A percentile compares a stretch with the other conserved stretches of the same genome.
These are phyloP conservation scores for Melanaphis sacchari DNA, from an alignment of 1,140 invertebrate species.

Conservation along the genomic window DNA sequence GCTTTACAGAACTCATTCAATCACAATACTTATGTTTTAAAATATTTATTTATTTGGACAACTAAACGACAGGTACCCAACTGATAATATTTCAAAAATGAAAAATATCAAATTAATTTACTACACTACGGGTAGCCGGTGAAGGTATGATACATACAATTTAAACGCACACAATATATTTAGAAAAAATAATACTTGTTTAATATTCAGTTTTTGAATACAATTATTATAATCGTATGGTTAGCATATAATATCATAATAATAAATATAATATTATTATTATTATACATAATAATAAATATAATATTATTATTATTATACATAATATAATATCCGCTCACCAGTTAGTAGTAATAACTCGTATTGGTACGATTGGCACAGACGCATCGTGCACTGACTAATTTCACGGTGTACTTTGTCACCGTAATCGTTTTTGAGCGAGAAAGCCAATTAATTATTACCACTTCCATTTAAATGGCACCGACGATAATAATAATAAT, in stretches of 20 bases:
- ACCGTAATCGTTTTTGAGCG: neutral
- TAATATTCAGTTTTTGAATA: neutral
- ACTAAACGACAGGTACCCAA: neutral
- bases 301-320: neutral
- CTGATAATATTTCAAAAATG: neutral
- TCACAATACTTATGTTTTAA: neutral
- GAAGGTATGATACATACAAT: neutral
- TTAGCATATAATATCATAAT: neutral
- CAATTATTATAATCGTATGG: neutral
- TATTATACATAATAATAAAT: neutral
- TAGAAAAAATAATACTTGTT: neutral
- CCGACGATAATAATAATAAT: conserved; percentile 2
- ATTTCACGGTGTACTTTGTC: conserved; percentile 22
- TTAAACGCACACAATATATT: neutral
- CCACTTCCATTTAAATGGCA: neutral
- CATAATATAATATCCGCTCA: neutral
- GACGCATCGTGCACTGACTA: neutral
- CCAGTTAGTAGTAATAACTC: neutral
- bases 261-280: neutral
- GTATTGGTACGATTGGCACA: neutral
- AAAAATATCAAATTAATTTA: too few species aligned
- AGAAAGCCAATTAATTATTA: conserved; percentile 9
- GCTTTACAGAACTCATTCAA: neutral
- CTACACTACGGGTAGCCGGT: neutral
- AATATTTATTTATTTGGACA: neutral